These are phyloP conservation scores for Aricia agestis DNA, from an alignment of 1,140 invertebrate genomes.

Conservation along the genomic window DNA sequence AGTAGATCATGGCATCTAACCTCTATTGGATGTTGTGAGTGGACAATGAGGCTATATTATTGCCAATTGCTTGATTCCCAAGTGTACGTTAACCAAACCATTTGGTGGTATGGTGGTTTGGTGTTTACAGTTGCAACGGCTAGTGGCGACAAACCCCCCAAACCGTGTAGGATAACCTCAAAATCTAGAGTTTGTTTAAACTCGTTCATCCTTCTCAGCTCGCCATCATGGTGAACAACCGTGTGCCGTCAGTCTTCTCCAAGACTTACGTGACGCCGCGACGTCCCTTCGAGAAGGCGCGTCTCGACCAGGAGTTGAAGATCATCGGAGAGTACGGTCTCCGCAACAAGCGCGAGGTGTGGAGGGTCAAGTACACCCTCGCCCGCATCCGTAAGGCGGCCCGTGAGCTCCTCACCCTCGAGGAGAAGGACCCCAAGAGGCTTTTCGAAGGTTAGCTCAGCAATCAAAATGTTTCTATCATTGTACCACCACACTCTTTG, in stretches of 20 bases:
- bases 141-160: slow-evolving; percentile 52
- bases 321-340: slow-evolving; percentile 99
- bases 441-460: slow-evolving; percentile 94
- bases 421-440: slow-evolving; percentile 98
- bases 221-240: slow-evolving; percentile 91
- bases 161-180: background rate
- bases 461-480: background rate
- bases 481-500: too few relatives aligned
- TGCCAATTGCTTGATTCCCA: slow-evolving; percentile 53
- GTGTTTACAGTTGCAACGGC: slow-evolving; percentile 51
- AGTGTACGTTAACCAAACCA: slow-evolving; percentile 36
- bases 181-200: background rate
- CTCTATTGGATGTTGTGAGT: slow-evolving; percentile 38
- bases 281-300: slow-evolving; percentile 99
- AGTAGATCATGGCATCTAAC: slow-evolving; percentile 51
- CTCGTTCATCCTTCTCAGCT: slow-evolving; percentile 36
- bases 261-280: slow-evolving; percentile 99
- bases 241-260: slow-evolving; percentile 95
- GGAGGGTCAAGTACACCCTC: slow-evolving; percentile 98
- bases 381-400: slow-evolving; percentile 99
- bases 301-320: slow-evolving; percentile 99
- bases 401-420: slow-evolving; percentile 97
- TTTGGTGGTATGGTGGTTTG: slow-evolving; percentile 11
- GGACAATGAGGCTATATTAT: slow-evolving; percentile 55
- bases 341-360: slow-evolving; percentile 99